These are phyloP conservation scores for Callopanchax toddi DNA, from an alignment of 2,113 vertebrate species.

Conservation along the genomic window DNA sequence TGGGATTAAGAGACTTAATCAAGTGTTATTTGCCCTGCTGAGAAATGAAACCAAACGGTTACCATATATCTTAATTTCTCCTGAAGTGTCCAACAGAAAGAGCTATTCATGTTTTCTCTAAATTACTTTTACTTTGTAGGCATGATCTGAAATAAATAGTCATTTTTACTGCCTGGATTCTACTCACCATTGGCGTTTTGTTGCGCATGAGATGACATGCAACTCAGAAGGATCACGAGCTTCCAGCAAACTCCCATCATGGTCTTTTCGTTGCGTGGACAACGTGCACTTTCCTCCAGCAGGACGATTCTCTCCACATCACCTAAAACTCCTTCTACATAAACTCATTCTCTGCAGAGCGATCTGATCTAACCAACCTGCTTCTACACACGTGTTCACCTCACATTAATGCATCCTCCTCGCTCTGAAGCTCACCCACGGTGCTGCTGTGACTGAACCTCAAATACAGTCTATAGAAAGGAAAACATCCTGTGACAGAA, in stretches of 20 bases:
- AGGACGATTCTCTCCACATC: conserved; percentile 13
- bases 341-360: not conserved
- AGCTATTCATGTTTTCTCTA: not conserved
- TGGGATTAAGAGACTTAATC: not conserved
- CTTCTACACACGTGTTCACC: conserved; percentile 4
- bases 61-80: not conserved
- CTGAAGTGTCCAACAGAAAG: not conserved
- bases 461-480: conserved; percentile 9
- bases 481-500: conserved; percentile 64
- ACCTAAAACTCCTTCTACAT: conserved; percentile 15
- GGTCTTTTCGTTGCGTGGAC: not conserved
- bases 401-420: not conserved
- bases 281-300: not conserved
- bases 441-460: conserved; percentile 15
- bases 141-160: not conserved
- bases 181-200: conserved; percentile 21
- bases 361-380: conserved; percentile 8
- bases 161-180: not conserved
- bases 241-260: conserved; percentile 49
- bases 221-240: conserved; percentile 31
- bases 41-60: not conserved
- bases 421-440: conserved; percentile 35
- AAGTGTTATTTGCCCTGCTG: not conserved
- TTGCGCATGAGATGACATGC: not conserved
- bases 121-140: not conserved